Percentiles rank a stretch among this genome's conserved stretches.
phyloP scores from a whole-genome alignment of 2,888 invertebrate species.

The Dynastes grantii region DNA sequence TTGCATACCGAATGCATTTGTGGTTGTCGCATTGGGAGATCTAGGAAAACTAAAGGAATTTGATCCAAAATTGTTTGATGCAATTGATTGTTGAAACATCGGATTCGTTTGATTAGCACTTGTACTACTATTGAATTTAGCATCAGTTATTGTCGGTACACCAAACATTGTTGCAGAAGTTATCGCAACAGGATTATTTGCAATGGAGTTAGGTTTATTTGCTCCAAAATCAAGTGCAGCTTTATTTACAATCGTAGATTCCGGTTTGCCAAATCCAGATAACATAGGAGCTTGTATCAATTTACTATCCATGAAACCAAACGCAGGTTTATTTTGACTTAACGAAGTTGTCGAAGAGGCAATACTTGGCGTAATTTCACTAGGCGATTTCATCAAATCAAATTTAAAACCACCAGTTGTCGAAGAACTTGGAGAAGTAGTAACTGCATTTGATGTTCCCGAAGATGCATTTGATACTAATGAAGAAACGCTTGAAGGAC shows the following conservation, averaged over 20 bases:
- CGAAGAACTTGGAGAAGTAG: conserved; percentile 48
- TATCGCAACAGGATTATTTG: neutral
- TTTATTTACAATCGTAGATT: neutral
- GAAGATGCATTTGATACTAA: neutral
- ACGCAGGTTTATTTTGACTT: conserved; percentile 5
- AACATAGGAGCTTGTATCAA: neutral
- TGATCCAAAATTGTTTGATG: neutral
- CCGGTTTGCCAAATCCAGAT: conserved; percentile 27
- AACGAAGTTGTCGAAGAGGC: neutral
- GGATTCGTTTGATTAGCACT: conserved; percentile 1
- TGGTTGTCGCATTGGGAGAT: neutral
- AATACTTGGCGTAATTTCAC: neutral
- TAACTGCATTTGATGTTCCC: too few relatives aligned
- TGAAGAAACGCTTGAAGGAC: conserved; percentile 2
- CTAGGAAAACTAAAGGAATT: neutral
- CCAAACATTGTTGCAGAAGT: neutral
- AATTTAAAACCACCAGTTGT: conserved; percentile 64
- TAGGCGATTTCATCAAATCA: conserved; percentile 58
- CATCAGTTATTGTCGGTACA: neutral
- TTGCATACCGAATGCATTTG: neutral
- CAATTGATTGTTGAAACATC: neutral
- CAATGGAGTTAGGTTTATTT: neutral
- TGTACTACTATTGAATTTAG: neutral
- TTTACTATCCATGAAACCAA: neutral
- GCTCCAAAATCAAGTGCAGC: neutral